Percentiles rank a stretch among this genome's conserved stretches.
Evolutionary conservation across 37 sponge, comb jelly and placozoan genomes (phyloP).

Genomic region (Oopsacas minuta): DNA sequence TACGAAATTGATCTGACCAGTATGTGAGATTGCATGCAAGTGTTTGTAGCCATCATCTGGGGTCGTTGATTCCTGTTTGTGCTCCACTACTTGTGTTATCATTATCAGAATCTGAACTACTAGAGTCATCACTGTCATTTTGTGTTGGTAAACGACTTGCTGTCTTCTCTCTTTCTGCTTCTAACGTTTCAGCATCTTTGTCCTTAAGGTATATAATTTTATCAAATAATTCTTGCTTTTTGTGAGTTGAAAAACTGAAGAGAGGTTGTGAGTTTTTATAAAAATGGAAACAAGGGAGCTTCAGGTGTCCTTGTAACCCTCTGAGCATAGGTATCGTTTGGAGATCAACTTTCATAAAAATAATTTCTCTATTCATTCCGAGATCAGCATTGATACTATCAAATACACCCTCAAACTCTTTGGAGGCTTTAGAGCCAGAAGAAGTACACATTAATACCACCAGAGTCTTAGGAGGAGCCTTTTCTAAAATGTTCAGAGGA

Average conservation of each 20-base stretch:
- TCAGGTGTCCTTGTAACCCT: background rate
- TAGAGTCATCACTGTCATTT: background rate
- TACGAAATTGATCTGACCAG: too few species aligned
- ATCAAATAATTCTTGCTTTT: background rate
- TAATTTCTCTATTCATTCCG: background rate
- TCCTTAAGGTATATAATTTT: background rate
- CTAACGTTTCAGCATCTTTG: background rate
- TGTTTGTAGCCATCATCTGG: background rate
- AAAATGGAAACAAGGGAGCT: constrained; percentile 14
- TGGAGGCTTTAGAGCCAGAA: constrained; percentile 4
- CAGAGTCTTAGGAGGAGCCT: background rate
- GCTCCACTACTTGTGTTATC: background rate
- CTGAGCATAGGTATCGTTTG: background rate
- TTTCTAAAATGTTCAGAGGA: background rate
- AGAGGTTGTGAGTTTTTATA: background rate
- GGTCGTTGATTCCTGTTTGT: background rate
- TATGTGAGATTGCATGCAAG: background rate
- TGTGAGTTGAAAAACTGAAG: background rate
- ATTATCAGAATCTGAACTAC: background rate
- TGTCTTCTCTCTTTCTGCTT: background rate
- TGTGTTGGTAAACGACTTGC: background rate
- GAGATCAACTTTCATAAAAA: constrained; percentile 9
- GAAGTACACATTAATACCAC: background rate
- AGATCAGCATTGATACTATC: constrained; percentile 10
- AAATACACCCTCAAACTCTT: background rate